A percentile compares a stretch with the other conserved stretches of the same genome.
Conservation (phyloP, 2,888 invertebrate genomes). For the Holacanthella duospinosa region DNA sequence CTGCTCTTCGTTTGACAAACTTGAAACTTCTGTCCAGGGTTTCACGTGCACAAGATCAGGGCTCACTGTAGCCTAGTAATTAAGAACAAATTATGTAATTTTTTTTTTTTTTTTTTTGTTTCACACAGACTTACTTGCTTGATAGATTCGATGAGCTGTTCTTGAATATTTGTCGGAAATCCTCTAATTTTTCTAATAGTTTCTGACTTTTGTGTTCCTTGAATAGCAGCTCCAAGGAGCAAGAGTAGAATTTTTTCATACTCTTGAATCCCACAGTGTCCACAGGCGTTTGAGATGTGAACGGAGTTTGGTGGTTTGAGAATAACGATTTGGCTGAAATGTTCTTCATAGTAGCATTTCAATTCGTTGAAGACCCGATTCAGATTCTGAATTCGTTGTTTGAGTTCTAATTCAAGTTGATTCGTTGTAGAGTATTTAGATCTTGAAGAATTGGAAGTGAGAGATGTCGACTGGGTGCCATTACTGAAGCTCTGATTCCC, state of each 20-base stretch:
- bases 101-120: too few relatives aligned
- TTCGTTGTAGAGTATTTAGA: background rate
- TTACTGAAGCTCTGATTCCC: slow-evolving; percentile 22
- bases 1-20: slow-evolving; percentile 24
- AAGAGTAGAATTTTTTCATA: slow-evolving; percentile 35
- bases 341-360: slow-evolving; percentile 34
- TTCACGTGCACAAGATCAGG: slow-evolving; percentile 35
- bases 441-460: slow-evolving; percentile 25
- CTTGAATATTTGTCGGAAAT: slow-evolving; percentile 33
- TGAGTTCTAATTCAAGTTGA: slow-evolving; percentile 36
- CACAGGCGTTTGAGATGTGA: slow-evolving; percentile 34
- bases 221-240: slow-evolving; percentile 35
- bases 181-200: slow-evolving; percentile 34
- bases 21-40: slow-evolving; percentile 29
- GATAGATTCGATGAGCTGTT: slow-evolving; percentile 33
- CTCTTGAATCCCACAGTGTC: slow-evolving; percentile 32
- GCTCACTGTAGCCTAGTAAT: slow-evolving; percentile 28
- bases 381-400: slow-evolving; percentile 31
- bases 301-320: slow-evolving; percentile 35
- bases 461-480: slow-evolving; percentile 9
- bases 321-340: slow-evolving; percentile 34
- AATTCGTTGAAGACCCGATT: slow-evolving; percentile 34
- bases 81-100: slow-evolving; percentile 10
- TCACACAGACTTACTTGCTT: slow-evolving; percentile 29
- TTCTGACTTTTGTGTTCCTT: slow-evolving; percentile 35